Evolutionary conservation across 2,888 invertebrate genomes (phyloP).

Genomic region (Phalangium opilio): DNA sequence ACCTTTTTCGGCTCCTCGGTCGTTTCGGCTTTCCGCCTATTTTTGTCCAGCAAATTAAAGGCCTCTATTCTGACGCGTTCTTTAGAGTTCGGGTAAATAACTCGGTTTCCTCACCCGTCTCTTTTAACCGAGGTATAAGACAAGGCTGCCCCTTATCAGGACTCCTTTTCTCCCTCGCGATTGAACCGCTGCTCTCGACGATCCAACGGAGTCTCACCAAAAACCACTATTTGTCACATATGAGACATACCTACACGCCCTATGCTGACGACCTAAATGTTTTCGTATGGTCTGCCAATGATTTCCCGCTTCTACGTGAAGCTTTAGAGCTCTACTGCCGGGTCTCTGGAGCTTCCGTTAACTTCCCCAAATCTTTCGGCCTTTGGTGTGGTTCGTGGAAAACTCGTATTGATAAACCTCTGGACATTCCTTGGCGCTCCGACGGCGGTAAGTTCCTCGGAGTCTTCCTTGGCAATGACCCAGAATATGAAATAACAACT

Average conservation of each 20-base stretch:
- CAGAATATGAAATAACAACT: too few species aligned
- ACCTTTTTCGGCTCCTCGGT: slow-evolving; percentile 3
- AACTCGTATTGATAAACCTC: too few species aligned
- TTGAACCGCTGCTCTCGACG: slow-evolving; percentile 22
- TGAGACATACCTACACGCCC: slow-evolving; percentile 1
- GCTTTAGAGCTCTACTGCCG: too few species aligned
- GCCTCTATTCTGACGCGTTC: slow-evolving; percentile 14
- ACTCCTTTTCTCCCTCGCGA: slow-evolving; percentile 26
- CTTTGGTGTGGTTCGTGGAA: too few species aligned
- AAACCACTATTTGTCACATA: too few species aligned
- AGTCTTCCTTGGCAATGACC: too few species aligned
- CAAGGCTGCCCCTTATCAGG: slow-evolving; percentile 28
- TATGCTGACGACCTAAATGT: slow-evolving; percentile 23
- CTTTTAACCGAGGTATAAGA: slow-evolving; percentile 23
- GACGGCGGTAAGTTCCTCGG: too few species aligned
- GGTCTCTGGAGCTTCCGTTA: too few species aligned
- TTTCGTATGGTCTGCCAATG: slow-evolving; percentile 4
- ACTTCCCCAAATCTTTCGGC: too few species aligned
- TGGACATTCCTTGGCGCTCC: too few species aligned
- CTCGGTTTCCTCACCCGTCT: slow-evolving; percentile 17
- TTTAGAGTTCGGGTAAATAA: slow-evolving; percentile 16
- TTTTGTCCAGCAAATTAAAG: slow-evolving; percentile 12
- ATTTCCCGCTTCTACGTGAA: slow-evolving; percentile 7
- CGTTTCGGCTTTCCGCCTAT: not conserved
- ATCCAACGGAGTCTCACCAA: not conserved